Base-by-base conservation (phyloP, 2,113 vertebrate species). In the Nibea coibor region DNA sequence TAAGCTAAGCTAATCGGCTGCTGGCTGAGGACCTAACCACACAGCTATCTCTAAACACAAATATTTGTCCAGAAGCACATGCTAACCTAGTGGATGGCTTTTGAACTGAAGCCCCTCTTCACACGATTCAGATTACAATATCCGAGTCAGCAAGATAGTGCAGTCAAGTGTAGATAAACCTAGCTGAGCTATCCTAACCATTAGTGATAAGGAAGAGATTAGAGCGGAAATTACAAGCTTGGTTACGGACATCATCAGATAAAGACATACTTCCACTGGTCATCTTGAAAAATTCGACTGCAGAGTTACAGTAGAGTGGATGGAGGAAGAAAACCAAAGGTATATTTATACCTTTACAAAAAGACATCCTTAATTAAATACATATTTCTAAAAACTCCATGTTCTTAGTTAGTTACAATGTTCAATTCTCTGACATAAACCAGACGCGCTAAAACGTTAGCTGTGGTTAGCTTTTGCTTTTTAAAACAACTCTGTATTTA, bases 211-310 rank as follows among this genome's bases (percentile, higher is more conserved):
- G 75, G 66, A 82, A 51, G 72, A 86, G 88, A 92, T 91, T 75
- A 87, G 78, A 78, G 11, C 3, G 45, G 65, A 88, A 91, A 94
- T 92, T 88, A 90, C 88, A 90, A 58, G 86, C 78, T 81, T 90
- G 75, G 74, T 84, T 72, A 65, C 81, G 24, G 68, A 69, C 82
- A 45, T 70, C 47, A 89, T 91, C 87, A 92, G 90, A 91, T 88
- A 70, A 80, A 84, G 48, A 86, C 67, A 43, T 54, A 35, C 83
- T 77, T 85, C 72, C 61, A 66, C 78, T 58, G 68, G 70, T 15
- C 39, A 48, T 70, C 72, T 63, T 65, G 26, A 63, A 53, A 58
- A 24, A 14, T 10, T 19, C 42, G 4, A 45, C 47, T 31, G 24
- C 51, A 81, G 62, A 65, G 47, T 45, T 0, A 20, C 19, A 64